Base-by-base conservation (phyloP, 1,140 invertebrate genomes). In the Laupala kohalensis region DNA sequence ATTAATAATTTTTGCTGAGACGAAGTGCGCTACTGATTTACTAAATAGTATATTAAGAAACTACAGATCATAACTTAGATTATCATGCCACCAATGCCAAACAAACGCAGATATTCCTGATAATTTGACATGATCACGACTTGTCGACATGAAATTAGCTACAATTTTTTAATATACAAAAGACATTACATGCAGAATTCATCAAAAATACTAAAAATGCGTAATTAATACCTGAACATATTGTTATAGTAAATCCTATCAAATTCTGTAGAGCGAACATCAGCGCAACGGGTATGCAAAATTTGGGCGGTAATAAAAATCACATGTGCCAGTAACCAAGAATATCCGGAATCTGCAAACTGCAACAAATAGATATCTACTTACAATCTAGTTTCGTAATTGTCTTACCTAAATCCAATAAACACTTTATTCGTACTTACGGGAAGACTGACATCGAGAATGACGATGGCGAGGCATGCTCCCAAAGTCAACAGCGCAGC, bases 251-350 rank as follows among this genome's bases (percentile, higher is more conserved):
- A 79, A 70, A 77, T 74, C 65, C 75, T 72, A 66, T 78, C 76
- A 12, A 77, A 70, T 12, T 75, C 74, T 6, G 69, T 74, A 69
- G 73, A 79, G 30, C 77, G 73, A 23, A 77, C 74, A 71, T 79
- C 76, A 30, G 74, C 74, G 69, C 77, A 74, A 24, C 75, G 72
- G 5, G 74, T 74, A 62, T 78, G 76, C 5, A 78, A 74, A 0
- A 75, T 74, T 62, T 77, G 75, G 12, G 76, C 76, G 0, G 75
- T 73, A 12, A 73, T 62, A 65, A 77, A 77, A 6, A 77, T 72
- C 12, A 77, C 69, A 71, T 78, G 75, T 25, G 77, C 75, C 69
- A 77, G 62, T 73, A 78, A 69, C 77, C 77, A 78, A n/a, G 78
- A 78, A 67, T 78, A 78, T 2, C 78, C 77, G 15, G 76, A 77